Percentiles rank a stretch among this genome's conserved stretches.
Evolutionary conservation across 2,113 vertebrate genomes (phyloP).

Genomic region (Heteronetta atricapilla): DNA sequence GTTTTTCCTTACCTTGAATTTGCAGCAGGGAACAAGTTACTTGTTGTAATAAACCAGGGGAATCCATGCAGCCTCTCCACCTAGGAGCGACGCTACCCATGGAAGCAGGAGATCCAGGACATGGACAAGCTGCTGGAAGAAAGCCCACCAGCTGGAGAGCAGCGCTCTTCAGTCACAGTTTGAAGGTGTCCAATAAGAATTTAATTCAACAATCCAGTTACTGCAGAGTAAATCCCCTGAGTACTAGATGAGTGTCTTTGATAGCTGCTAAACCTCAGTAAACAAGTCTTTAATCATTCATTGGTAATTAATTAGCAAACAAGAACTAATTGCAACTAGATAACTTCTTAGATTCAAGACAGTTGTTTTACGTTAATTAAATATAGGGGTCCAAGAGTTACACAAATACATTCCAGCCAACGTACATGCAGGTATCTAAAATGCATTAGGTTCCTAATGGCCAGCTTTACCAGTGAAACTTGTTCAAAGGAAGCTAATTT

Average conservation of each 20-base stretch:
- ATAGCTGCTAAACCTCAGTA: slow-evolving; percentile 66
- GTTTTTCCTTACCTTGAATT: background rate
- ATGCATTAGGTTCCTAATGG: background rate
- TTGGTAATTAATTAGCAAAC: slow-evolving; percentile 70
- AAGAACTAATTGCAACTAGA: slow-evolving; percentile 68
- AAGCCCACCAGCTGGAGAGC: background rate
- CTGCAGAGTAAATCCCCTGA: slow-evolving; percentile 23
- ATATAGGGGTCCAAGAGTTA: background rate
- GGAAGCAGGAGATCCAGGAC: background rate
- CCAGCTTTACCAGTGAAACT: background rate
- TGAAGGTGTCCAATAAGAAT: slow-evolving; percentile 51
- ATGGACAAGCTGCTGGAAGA: rapidly evolving
- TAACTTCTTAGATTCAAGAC: slow-evolving; percentile 42
- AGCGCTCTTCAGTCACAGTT: slow-evolving; percentile 8
- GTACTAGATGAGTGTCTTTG: slow-evolving; percentile 52
- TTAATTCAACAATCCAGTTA: slow-evolving; percentile 61
- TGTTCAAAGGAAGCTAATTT: background rate
- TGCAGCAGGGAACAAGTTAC: background rate
- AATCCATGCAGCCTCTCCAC: background rate
- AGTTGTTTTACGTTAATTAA: slow-evolving; percentile 23
- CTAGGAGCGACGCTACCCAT: background rate
- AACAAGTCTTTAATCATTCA: slow-evolving; percentile 66
- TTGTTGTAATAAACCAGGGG: rapidly evolving
- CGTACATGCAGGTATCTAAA: background rate
- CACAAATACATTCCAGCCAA: background rate